These are phyloP conservation scores for Criorhina ranunculi DNA, from an alignment of 2,888 invertebrate genomes.

Conservation along the genomic window DNA sequence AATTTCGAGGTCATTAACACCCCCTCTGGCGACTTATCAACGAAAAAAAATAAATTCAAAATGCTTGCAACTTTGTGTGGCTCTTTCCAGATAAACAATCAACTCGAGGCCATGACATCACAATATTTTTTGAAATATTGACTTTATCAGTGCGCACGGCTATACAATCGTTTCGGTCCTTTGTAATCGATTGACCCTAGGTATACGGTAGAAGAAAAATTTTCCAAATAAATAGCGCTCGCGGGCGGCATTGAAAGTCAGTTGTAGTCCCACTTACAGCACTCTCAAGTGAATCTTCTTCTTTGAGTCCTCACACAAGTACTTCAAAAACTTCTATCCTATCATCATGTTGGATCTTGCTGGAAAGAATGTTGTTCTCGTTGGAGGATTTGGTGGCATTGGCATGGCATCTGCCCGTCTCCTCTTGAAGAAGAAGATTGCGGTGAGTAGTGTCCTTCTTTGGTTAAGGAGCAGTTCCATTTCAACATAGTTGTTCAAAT, in stretches of 20 bases:
- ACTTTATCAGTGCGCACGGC: conserved; percentile 51
- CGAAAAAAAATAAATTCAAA: neutral
- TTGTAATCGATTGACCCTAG: conserved; percentile 12
- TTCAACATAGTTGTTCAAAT: neutral
- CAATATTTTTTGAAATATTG: conserved; percentile 31
- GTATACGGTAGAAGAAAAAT: neutral
- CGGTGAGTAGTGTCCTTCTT: conserved; percentile 69
- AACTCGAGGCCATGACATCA: conserved; percentile 47
- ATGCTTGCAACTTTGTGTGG: conserved; percentile 12
- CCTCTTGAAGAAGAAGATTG: conserved; percentile 81
- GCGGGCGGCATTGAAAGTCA: conserved; percentile 34
- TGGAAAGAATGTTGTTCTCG: conserved; percentile 82
- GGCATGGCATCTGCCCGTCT: conserved; percentile 81
- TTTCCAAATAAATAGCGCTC: conserved; percentile 65
- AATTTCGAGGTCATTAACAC: conserved; percentile 17
- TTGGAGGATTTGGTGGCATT: conserved; percentile 81
- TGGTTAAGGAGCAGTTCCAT: too few relatives aligned
- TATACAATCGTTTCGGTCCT: conserved; percentile 42
- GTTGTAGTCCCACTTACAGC: conserved; percentile 67
- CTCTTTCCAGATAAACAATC: conserved; percentile 43
- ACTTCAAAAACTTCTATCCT: conserved; percentile 35
- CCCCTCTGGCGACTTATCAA: conserved; percentile 39
- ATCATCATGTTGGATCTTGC: conserved; percentile 81
- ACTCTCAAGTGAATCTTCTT: conserved; percentile 68
- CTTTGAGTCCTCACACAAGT: conserved; percentile 50